Evolutionary conservation across 2,113 vertebrate genomes (phyloP).

Genomic region (Nothobranchius furzeri): DNA sequence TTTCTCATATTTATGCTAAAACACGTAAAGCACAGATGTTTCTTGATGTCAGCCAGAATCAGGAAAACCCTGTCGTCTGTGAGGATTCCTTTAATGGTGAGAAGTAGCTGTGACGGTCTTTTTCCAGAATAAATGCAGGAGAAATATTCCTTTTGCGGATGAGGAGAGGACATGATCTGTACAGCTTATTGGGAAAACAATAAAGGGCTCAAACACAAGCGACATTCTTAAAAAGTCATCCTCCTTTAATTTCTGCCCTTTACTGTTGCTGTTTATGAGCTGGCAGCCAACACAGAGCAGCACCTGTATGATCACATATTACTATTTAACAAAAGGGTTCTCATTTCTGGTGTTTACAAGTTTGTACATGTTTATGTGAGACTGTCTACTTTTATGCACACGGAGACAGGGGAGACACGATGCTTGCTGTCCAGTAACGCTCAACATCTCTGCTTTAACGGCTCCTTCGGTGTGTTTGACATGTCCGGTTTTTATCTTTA

Average conservation of each 20-base stretch:
- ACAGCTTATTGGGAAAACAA: conserved; percentile 45
- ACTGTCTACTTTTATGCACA: conserved; percentile 54
- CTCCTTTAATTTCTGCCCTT: conserved; percentile 27
- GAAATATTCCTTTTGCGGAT: conserved; percentile 16
- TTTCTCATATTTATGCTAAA: conserved; percentile 17
- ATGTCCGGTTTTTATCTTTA: conserved; percentile 27
- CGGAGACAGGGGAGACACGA: conserved; percentile 29
- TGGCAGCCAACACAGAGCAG: conserved; percentile 33
- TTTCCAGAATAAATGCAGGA: conserved; percentile 4
- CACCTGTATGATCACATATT: conserved; percentile 19
- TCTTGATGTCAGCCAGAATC: conserved; percentile 40
- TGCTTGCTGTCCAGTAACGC: conserved; percentile 47
- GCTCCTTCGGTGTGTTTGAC: conserved; percentile 41
- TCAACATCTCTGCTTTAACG: conserved; percentile 35
- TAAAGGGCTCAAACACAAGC: conserved; percentile 70
- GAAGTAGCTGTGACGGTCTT: too few species aligned
- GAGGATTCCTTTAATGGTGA: conserved; percentile 37
- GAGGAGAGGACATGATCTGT: conserved; percentile 30
- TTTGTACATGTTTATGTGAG: conserved; percentile 53
- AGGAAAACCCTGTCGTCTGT: conserved; percentile 47
- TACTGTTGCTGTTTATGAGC: conserved; percentile 28
- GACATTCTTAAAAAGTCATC: conserved; percentile 31
- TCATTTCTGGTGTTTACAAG: conserved; percentile 62
- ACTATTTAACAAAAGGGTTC: conserved; percentile 39
- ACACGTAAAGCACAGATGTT: conserved; percentile 27